Evolutionary conservation across 92 coral and sea anemone species (phyloP), one percentile per base, ranked within the genome.

Genomic region (Paramuricea clavata): DNA sequence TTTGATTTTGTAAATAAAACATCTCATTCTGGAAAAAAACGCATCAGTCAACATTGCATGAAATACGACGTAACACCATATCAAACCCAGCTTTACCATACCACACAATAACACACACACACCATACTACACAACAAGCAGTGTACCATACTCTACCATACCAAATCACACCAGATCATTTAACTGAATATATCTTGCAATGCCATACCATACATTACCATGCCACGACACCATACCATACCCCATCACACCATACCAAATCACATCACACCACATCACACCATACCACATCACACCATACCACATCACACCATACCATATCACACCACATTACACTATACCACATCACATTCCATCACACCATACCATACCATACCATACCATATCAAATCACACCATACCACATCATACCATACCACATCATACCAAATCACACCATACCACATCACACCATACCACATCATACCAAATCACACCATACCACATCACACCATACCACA

Each of bases 1-100:
- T 83, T 41, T 90, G 92, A 17, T 92, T 91, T 33, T 94, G 91
- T 43, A 93, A 87, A 76, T 90, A 90, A 81, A 93, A 96, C 6
- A 94, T 82, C 5, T 94, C 95, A 83, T 94, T 96, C 99, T 96
- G 87, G 11, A 82, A 50, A 34, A 44, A 67, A 12, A 34, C 30
- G 27, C 17, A 17, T 67, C 3, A 26, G 28, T 67, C 12, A 57
- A 57, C n/a, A n/a, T n/a, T n/a, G n/a, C n/a, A n/a, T n/a, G n/a
- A n/a, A n/a, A n/a, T n/a, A n/a, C n/a, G n/a, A n/a, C n/a, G n/a
- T n/a, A n/a, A n/a, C n/a, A n/a, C n/a, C n/a, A n/a, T n/a, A n/a
- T n/a, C n/a, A n/a, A n/a, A n/a, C n/a, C n/a, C n/a, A n/a, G n/a
- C n/a, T n/a, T n/a, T n/a, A 2, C 35, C 35, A 61, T 1, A 61